Evolutionary conservation across 2,113 vertebrate species (phyloP), one percentile per base, ranked within the genome.

Genomic region (Himantopus leucocephalus): DNA sequence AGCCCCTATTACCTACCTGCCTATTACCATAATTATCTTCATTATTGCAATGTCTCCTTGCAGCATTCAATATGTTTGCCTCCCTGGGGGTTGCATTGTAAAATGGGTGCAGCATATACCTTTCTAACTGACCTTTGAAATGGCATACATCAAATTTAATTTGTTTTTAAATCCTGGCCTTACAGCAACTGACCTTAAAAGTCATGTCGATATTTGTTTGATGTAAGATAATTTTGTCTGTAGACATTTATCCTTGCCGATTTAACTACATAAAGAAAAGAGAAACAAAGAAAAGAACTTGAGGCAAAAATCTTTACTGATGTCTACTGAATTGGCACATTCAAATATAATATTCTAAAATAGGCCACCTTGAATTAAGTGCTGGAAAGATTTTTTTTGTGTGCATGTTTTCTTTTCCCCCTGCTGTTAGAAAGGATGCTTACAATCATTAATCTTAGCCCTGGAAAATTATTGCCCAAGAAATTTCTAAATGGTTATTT

Each of bases 131-230:
- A 92, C 86, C 94, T 96, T 93, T 95, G 47, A 92, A 95, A 90
- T 1, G 6, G 48, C 83, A 92, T 94, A 32, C 74, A 95, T 98
- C 95, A 97, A 63, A 88, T 93, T 75, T 96, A 89, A 94, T 93
- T 96, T 97, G 83, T 85, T 97, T 93, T 97, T 96, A 97, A 86
- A 96, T 95, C 93, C 79, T 72, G 82, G 74, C 67, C 96, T 94
- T 74, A 87, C 92, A 91, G 97, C 96, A 96, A 92, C 66, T 94
- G 95, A 98, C 97, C 97, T 97, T 97, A 97, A 95, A 98, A 97
- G 85, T 88, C 83, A 84, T 74, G 85, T 96, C 96, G 91, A 83
- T 97, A 97, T 97, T 97, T 97, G 85, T 96, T 97, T 96, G 95
- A 96, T 92, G 59, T 68, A 94, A 97, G 82, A 94, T 97, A 91